Evolutionary conservation across 1,140 invertebrate genomes (phyloP), one percentile per base, ranked within the genome.

Genomic region (Anastrepha ludens): DNA sequence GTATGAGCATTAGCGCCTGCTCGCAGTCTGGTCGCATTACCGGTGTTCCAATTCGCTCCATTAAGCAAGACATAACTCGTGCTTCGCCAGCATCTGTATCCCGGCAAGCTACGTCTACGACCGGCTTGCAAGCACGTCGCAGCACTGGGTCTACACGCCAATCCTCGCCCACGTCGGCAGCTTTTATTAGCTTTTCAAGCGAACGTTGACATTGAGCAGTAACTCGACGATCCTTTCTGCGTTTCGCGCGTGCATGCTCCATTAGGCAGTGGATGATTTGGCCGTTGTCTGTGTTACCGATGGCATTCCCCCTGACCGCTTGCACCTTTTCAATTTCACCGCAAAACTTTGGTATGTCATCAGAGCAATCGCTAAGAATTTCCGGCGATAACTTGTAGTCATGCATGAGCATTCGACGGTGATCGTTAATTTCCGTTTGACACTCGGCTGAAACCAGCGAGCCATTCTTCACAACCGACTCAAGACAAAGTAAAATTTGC

Each of bases 191-290:
- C 20, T 94, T 93, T 93, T 98, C 97, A 59, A 98, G 92, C 94
- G 94, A 95, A 90, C 95, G 94, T 92, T 96, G 95, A 91, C 97
- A 98, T 50, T 94, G 93, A 15, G 95, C 90, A 20, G 95, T 95
- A 5, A 97, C 95, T 89, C 95, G 94, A 59, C 95, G 94, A 78
- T 94, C 93, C 88, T 94, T 94, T 64, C 94, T 94, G 87, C 94
- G 95, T 88, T 95, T 95, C 47, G 94, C 94, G 89, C 96, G 95
- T 4, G 98, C 97, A 94, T 98, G 96, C 86, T 97, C 96, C 98
- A 99, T 98, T 67, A 99, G 94, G 93, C 99, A 99, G 93, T 99
- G 98, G 89, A 99, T 96, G 0, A 98, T 99, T 91, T 96, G 96
- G 0, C 98, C 98, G 1, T 91, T 90, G 6, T 89, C 88, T 41